Evolutionary conservation across 2,888 invertebrate species (phyloP), one percentile per base, ranked within the genome.

Genomic region (Eristalis tenax): DNA sequence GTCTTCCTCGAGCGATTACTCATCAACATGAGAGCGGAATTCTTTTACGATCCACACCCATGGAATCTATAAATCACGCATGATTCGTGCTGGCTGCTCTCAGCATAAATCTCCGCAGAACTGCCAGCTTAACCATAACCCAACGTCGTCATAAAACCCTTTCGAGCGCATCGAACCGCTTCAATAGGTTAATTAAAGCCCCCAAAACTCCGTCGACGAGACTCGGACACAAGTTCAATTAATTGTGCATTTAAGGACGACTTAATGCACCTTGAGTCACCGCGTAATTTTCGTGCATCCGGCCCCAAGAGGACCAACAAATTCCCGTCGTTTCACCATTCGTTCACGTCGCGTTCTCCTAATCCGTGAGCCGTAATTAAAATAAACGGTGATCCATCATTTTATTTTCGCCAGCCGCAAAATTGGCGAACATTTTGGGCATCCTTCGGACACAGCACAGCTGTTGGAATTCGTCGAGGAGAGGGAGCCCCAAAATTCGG

Each of bases 371-470:
- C 87, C 76, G 70, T 76, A 87, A 87, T 87, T 87, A 87, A 87
- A 87, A 68, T 87, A 87, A 87, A 86, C 86, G 86, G 87, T 87
- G 57, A 83, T 87, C 87, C 83, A 83, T 87, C 87, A 87, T 73
- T 65, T 79, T 57, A 50, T n/a, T 59, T 59, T 22, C 61, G 4
- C 50, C 4, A 0, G 50, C n/a, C 57, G 40, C 11, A 11, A 79
- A 82, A 78, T 82, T 87, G 83, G 50, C 79, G 74, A 69, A 85
- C 26, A 50, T 4, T 18, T 50, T 8, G 6, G 50, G 8, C 5
- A 32, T 50, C 50, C 50, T 22, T 8, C 10, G 50, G 8, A 15
- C 40, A 13, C 13, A 4, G 43, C 26, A 23, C 59, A 59, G 26
- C 57, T 79, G 76, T 83, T 83, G 79, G 50, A 87, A 87, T 79